Percentiles rank a stretch among this genome's conserved stretches.
Conservation (phyloP, 2,888 invertebrate genomes). For the Emmelina monodactyla region DNA sequence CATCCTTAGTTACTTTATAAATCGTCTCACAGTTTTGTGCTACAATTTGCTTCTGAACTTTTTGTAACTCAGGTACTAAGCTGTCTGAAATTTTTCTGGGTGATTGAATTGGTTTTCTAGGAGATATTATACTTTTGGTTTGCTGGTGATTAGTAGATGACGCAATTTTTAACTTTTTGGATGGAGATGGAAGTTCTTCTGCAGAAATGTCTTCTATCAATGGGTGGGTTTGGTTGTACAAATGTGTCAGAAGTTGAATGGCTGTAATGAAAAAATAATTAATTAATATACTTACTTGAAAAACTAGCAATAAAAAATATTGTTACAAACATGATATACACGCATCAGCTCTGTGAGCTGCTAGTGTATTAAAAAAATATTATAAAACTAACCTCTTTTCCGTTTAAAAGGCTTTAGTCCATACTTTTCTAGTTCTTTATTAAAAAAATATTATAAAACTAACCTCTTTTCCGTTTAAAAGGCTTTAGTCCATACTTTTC, state of each 20-base stretch:
- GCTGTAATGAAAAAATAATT: too few relatives aligned
- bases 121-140: conserved; percentile 12
- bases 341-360: too few relatives aligned
- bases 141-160: too few relatives aligned
- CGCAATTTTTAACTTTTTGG: conserved; percentile 24
- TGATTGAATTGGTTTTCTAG: conserved; percentile 11
- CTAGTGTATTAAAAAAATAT: conserved; percentile 3
- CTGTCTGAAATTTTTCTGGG: conserved; percentile 2
- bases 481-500: conserved; percentile 73
- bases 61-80: conserved; percentile 2
- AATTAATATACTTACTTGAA: too few relatives aligned
- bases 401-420: conserved; percentile 74
- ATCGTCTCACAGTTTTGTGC: conserved; percentile 20
- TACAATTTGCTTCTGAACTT: conserved; percentile 9
- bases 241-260: conserved; percentile 68
- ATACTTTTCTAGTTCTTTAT: conserved; percentile 36
- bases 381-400: conserved; percentile 49
- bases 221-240: conserved; percentile 76
- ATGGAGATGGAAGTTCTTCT: conserved; percentile 30
- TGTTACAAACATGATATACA: too few relatives aligned
- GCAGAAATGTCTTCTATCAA: conserved; percentile 40
- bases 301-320: too few relatives aligned
- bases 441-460: conserved; percentile 10
- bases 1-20: conserved; percentile 28
- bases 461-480: conserved; percentile 69